phyloP scores from a whole-genome alignment of 2,797 vertebrate genomes.

The Crenuchus spilurus region DNA sequence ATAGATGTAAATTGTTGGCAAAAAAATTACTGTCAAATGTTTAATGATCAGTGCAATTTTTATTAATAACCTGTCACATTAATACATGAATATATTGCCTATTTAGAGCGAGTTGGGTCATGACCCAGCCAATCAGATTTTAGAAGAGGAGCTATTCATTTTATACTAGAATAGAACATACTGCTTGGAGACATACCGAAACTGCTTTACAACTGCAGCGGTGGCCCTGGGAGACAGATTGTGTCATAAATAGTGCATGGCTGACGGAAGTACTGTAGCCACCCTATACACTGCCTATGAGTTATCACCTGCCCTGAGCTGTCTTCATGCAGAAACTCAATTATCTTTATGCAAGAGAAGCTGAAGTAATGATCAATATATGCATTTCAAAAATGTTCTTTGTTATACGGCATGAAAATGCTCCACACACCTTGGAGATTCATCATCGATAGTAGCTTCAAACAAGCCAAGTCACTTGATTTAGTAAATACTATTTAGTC shows the following conservation, averaged over 20 bases:
- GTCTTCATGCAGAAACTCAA: slow-evolving; percentile 26
- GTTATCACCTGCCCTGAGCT: slow-evolving; percentile 34
- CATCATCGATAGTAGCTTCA: background rate
- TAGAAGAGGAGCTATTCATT: background rate
- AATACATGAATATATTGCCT: background rate
- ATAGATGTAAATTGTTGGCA: too few relatives aligned
- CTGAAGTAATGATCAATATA: slow-evolving; percentile 19
- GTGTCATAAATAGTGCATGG: slow-evolving; percentile 31
- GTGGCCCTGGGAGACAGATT: slow-evolving; percentile 31
- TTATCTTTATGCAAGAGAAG: slow-evolving; percentile 39
- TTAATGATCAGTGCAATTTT: too few relatives aligned
- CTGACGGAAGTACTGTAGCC: slow-evolving; percentile 28
- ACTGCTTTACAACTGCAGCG: slow-evolving; percentile 22
- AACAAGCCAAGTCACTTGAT: background rate
- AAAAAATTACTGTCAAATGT: too few relatives aligned
- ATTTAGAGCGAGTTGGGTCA: background rate
- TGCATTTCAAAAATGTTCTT: background rate
- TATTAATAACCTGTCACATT: too few relatives aligned
- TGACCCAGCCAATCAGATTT: background rate
- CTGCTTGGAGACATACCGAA: background rate
- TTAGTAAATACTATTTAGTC: background rate
- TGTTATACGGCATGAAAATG: slow-evolving; percentile 9
- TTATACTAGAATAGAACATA: slow-evolving; percentile 9
- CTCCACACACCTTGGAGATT: background rate
- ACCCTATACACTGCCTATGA: background rate